Evolutionary conservation across 2,113 vertebrate genomes (phyloP).

Genomic region (Hirundichthys speculiger): DNA sequence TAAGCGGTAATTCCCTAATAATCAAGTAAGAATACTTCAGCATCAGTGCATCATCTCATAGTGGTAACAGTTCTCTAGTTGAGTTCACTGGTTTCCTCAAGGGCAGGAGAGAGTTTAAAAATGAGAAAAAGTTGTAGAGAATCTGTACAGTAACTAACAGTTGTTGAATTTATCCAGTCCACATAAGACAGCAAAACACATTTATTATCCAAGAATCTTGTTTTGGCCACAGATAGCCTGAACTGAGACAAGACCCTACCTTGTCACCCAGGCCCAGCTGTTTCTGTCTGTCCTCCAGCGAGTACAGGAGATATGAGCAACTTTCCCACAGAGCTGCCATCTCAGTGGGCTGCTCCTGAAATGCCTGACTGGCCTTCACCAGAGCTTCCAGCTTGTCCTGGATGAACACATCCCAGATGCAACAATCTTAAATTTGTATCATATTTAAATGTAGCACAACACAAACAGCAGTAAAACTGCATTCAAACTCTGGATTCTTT

Average conservation of each 20-base stretch:
- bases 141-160: background rate
- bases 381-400: slow-evolving; percentile 90
- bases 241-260: slow-evolving; percentile 65
- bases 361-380: slow-evolving; percentile 85
- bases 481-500: slow-evolving; percentile 25
- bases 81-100: slow-evolving; percentile 1
- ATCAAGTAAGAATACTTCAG: slow-evolving; percentile 2
- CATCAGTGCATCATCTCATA: background rate
- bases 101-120: background rate
- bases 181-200: background rate
- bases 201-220: background rate
- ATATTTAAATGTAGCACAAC: background rate
- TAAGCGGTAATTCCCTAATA: slow-evolving; percentile 89
- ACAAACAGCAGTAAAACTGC: background rate
- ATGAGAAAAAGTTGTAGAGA: background rate
- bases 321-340: slow-evolving; percentile 84
- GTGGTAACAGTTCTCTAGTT: background rate
- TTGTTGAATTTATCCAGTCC: background rate
- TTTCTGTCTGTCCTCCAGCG: slow-evolving; percentile 85
- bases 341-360: slow-evolving; percentile 79
- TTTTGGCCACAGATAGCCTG: background rate
- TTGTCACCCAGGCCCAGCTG: slow-evolving; percentile 88
- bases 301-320: slow-evolving; percentile 85
- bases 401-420: slow-evolving; percentile 1
- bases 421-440: background rate